Base-by-base conservation (phyloP, 1,140 invertebrate genomes). In the Chrysoperla carnea region DNA sequence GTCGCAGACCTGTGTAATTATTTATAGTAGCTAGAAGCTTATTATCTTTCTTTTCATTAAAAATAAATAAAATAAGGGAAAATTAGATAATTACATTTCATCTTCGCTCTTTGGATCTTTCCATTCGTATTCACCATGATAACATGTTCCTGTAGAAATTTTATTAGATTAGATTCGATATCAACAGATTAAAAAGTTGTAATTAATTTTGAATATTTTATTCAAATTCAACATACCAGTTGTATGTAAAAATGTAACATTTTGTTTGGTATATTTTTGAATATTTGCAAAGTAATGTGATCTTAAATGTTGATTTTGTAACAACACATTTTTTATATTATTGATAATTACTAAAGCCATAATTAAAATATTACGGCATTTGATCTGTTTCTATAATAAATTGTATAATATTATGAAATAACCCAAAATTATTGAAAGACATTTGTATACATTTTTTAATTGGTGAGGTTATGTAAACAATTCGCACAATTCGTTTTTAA, bases 31-130 rank as follows among this genome's bases (percentile, higher is more conserved):
- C n/a, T n/a, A n/a, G n/a, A n/a, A n/a, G n/a, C n/a, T n/a, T n/a
- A n/a, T n/a, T n/a, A n/a, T n/a, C n/a, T n/a, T n/a, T n/a, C n/a
- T 12, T 11, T 6, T 17, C 1, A 14, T 36, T 39, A 36, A 37
- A 29, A 40, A 9, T 12, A 29, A 17, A 40, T n/a, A 13, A 37
- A 50, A 36, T 44, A 54, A 72, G 5, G 31, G 11, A 31, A 33
- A 9, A 33, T 11, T 11, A 6, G 2, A 11, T 11, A 4, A 75
- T 75, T 70, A 91, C 85, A 94, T 69, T 74, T 96, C 89, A 55
- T 85, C 83, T 51, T 87, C 79, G 9, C 78, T 81, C 67, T 92
- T 89, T 17, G 92, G 88, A 66, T 95, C 90, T 64, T 90, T 70
- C 77, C 77, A 85, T 72, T 94, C 90, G 61, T 82, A 93, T 66